A percentile compares a stretch with the other conserved stretches of the same genome.
phyloP scores from a whole-genome alignment of 2,888 invertebrate species.

The Arenicola marina region DNA sequence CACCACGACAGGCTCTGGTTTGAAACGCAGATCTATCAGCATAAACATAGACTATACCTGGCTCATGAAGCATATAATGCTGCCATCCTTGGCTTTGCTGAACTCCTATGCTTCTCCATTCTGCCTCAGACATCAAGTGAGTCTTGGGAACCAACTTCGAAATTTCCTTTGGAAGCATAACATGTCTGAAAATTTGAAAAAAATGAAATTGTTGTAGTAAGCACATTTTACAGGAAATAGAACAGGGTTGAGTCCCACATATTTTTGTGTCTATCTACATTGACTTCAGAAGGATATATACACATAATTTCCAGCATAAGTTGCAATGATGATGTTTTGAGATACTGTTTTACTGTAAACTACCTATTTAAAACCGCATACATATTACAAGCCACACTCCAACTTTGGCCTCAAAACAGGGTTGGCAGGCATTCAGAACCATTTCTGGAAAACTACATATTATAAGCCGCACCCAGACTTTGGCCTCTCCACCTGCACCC shows the following conservation, averaged over 20 bases:
- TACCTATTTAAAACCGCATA: no score
- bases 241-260: background rate
- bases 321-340: background rate
- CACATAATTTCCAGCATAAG: background rate
- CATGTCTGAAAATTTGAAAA: constrained; percentile 73
- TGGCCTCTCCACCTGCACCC: no score
- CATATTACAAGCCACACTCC: no score
- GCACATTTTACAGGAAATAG: no score
- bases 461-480: no score
- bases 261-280: background rate
- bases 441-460: no score
- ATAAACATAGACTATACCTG: no score
- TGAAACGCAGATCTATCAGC: background rate
- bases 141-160: constrained; percentile 88
- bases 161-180: constrained; percentile 89
- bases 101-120: constrained; percentile 93
- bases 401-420: no score
- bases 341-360: no score
- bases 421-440: no score
- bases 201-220: background rate
- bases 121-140: constrained; percentile 89
- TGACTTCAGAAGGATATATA: background rate
- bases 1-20: no score
- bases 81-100: constrained; percentile 97
- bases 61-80: constrained; percentile 95